Conservation (phyloP, 2,888 invertebrate species). For the Lochmaea crataegi region DNA sequence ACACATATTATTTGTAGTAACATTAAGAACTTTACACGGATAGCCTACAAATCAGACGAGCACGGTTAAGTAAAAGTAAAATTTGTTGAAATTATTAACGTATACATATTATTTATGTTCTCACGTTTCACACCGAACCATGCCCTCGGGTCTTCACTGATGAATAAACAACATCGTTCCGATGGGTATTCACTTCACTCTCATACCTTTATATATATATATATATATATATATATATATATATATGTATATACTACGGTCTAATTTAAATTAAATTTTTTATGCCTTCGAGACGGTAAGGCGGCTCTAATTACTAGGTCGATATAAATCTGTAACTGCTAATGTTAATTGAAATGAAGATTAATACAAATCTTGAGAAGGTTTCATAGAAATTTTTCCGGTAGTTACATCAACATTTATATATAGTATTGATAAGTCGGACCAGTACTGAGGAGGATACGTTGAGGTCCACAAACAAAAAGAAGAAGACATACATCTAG, state of each 20-base stretch:
- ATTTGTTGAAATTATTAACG: constrained; percentile 37
- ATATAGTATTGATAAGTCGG: neutral
- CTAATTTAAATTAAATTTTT: constrained; percentile 33
- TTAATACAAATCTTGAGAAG: neutral
- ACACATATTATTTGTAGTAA: constrained; percentile 3
- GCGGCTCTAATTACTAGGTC: constrained; percentile 14
- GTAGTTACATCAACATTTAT: neutral
- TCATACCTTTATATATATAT: neutral
- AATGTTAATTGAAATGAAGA: constrained; percentile 12
- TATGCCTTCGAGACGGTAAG: constrained; percentile 15
- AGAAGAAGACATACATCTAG: too few species aligned
- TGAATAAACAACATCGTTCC: constrained; percentile 33
- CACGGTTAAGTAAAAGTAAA: constrained; percentile 31
- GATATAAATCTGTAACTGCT: constrained; percentile 20
- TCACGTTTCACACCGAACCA: constrained; percentile 33
- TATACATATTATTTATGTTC: constrained; percentile 35
- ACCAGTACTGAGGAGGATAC: too few species aligned
- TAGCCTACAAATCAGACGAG: constrained; percentile 19
- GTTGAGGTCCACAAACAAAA: too few species aligned
- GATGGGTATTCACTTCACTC: constrained; percentile 23
- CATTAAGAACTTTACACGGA: constrained; percentile 15
- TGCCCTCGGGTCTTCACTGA: constrained; percentile 30
- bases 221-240: too few species aligned
- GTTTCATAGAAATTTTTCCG: neutral
- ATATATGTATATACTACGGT: constrained; percentile 3